phyloP scores from a whole-genome alignment of 2,888 invertebrate species.

The Sphaerophoria rueppellii region DNA sequence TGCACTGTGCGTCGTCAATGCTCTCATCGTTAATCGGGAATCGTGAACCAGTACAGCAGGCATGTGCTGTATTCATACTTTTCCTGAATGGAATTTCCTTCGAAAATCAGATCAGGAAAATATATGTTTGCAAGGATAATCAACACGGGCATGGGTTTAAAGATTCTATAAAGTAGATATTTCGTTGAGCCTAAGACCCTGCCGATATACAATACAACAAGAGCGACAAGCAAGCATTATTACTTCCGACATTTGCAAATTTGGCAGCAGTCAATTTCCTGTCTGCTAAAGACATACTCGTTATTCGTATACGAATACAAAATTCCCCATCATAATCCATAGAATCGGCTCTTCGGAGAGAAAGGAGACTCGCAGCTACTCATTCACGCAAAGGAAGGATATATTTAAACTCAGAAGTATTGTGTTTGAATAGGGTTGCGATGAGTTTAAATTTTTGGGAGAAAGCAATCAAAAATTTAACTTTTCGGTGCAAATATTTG shows the following conservation, averaged over 20 bases:
- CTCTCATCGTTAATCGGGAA: slow-evolving; percentile 42
- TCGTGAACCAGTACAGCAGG: slow-evolving; percentile 37
- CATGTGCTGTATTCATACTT: neutral
- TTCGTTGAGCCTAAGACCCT: slow-evolving; percentile 23
- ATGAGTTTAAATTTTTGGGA: slow-evolving; percentile 2
- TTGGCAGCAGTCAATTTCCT: slow-evolving; percentile 69
- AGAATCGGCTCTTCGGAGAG: too few species aligned
- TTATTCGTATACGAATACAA: too few species aligned
- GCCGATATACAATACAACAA: neutral
- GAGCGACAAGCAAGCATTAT: slow-evolving; percentile 51
- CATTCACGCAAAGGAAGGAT: slow-evolving; percentile 7
- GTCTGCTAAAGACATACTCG: slow-evolving; percentile 40
- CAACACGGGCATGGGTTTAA: slow-evolving; percentile 4
- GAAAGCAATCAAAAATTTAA: slow-evolving; percentile 5
- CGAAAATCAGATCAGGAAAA: slow-evolving; percentile 39
- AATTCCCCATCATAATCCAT: too few species aligned
- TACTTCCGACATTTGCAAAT: slow-evolving; percentile 65
- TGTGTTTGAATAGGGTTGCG: neutral
- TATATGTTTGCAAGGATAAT: slow-evolving; percentile 32
- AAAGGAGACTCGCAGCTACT: too few species aligned
- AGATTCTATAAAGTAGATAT: slow-evolving; percentile 25
- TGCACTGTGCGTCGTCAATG: neutral
- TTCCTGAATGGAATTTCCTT: slow-evolving; percentile 40
- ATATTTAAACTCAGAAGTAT: slow-evolving; percentile 7
- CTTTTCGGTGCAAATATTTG: slow-evolving; percentile 12